Conservation (phyloP, 2,888 invertebrate genomes). For the Metallyticus violacea region DNA sequence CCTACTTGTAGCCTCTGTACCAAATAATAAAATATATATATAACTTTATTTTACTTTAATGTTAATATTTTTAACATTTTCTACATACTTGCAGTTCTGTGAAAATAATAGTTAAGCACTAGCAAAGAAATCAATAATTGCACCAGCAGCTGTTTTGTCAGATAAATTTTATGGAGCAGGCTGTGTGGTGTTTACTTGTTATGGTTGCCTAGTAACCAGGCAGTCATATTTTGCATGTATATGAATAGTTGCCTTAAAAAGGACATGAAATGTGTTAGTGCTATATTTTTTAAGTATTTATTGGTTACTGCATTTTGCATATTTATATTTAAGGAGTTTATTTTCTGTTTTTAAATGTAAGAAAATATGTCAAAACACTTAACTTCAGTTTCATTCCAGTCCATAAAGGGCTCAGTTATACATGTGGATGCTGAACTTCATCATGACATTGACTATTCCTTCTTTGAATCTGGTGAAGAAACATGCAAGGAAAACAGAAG, state of each 20-base stretch:
- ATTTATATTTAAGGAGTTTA: neutral
- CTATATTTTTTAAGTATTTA: neutral
- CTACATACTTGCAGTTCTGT: too few species aligned
- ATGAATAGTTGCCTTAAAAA: neutral
- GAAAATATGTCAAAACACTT: neutral
- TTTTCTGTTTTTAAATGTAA: neutral
- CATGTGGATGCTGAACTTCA: conserved; percentile 2
- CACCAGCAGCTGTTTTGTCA: neutral
- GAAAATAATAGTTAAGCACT: neutral
- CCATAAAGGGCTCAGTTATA: neutral
- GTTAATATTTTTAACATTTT: too few species aligned
- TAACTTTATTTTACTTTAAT: too few species aligned
- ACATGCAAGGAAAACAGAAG: neutral
- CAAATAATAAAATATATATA: too few species aligned
- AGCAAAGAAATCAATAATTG: neutral
- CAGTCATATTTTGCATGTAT: neutral
- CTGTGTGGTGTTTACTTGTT: neutral
- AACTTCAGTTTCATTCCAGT: neutral
- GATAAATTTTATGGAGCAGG: neutral
- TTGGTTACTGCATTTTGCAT: neutral
- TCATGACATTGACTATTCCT: conserved; percentile 20
- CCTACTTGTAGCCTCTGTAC: too few species aligned
- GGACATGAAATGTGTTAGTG: neutral
- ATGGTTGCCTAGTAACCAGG: neutral
- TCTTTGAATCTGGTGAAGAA: conserved; percentile 1